Base-by-base conservation (phyloP, 1,140 invertebrate species). In the Trinorchestia longiramus region DNA sequence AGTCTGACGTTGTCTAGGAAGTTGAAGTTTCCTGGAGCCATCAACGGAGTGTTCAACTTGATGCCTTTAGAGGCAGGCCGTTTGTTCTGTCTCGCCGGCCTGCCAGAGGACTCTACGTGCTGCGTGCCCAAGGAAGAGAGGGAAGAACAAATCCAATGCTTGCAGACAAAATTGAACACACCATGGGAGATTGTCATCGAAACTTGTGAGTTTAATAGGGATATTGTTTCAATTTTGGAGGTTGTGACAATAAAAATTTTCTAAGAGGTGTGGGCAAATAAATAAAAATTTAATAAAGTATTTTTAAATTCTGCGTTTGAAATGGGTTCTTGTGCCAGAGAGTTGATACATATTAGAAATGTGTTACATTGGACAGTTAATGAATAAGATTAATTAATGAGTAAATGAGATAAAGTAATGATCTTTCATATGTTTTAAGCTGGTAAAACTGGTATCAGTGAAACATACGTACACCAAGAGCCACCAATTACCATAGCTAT, bases 21-120 rank as follows among this genome's bases (percentile, higher is more conserved):
- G 92, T 36, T 94, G 40, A 94, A 94, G 36, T 94, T 45, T 43
- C 44, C 92, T 19, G 92, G 92, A 28, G 92, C 92, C 40, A 94
- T 94, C 92, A 94, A 94, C 92, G 92, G 92, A 28, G 43, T 44
- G 11, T 94, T 94, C 92, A 94, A 94, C 92, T 3, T 94, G 43
- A 94, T 94, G 92, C 92, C 92, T 11, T n/a, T 94, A 40, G 92
- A 94, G 92, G 92, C 92, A 43, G 92, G 92, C 17, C 43, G 92
- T 11, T 36, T 94, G 0, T 94, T 94, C 44, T 94, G 92, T 40
- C 92, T 94, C 41, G 92, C 92, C 6, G 92, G 92, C 41, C 92
- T 94, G 0, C 43, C 43, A 0, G 92, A 43, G 15, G 44, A 94
- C 43, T 17, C 41, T 28, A 8, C 41, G 11, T 94, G 92, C 44